Percentiles rank a stretch among this genome's conserved stretches.
phyloP scores from a whole-genome alignment of 2,888 invertebrate genomes.

The Tridacna crocea region DNA sequence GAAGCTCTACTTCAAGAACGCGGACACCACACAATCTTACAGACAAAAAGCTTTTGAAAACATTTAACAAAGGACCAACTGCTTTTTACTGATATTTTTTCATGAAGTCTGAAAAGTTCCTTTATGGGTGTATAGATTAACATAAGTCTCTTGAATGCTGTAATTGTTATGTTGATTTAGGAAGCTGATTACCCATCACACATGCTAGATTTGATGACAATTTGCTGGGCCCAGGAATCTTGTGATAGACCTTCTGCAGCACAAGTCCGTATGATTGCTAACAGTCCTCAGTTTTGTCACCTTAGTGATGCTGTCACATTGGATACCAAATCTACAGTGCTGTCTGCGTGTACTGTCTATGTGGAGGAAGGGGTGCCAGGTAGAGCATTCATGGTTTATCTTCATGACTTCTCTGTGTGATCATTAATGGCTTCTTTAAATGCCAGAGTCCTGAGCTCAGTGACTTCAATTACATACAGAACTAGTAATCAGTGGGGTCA shows the following conservation, averaged over 20 bases:
- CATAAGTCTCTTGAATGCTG: background rate
- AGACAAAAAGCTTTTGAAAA: too few species aligned
- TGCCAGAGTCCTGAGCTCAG: too few species aligned
- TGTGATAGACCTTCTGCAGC: slow-evolving; percentile 95
- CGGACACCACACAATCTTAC: too few species aligned
- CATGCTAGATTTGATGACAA: slow-evolving; percentile 96
- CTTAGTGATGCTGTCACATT: slow-evolving; percentile 91
- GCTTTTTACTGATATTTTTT: too few species aligned
- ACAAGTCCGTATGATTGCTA: slow-evolving; percentile 93
- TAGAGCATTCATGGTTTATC: background rate
- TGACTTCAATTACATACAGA: background rate
- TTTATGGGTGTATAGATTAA: background rate
- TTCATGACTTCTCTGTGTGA: background rate
- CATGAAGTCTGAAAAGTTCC: too few species aligned
- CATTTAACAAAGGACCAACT: too few species aligned
- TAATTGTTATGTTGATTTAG: slow-evolving; percentile 61
- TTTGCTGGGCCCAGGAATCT: slow-evolving; percentile 95
- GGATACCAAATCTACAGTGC: slow-evolving; percentile 83
- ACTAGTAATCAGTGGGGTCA: too few species aligned
- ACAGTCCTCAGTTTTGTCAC: slow-evolving; percentile 97
- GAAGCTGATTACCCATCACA: slow-evolving; percentile 86
- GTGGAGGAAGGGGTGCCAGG: slow-evolving; percentile 32
- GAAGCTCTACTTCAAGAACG: too few species aligned
- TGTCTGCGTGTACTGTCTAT: slow-evolving; percentile 66
- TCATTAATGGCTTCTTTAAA: too few species aligned